phyloP scores from a whole-genome alignment of 2,113 vertebrate species.

The Cathartes aura region DNA sequence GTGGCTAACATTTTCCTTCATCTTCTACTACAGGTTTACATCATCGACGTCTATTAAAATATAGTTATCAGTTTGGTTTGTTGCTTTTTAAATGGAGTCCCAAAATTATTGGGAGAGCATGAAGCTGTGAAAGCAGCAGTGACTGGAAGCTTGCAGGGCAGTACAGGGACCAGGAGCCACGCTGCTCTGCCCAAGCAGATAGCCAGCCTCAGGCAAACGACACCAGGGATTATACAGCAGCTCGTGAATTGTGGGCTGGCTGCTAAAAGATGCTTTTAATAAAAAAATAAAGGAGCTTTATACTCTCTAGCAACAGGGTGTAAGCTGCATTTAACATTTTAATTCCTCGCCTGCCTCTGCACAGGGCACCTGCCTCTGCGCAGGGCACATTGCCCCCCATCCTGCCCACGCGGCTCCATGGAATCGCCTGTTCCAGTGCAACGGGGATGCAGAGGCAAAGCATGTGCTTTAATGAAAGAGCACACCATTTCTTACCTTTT shows the following conservation, averaged over 20 bases:
- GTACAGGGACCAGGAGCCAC: not conserved
- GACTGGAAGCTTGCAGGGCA: not conserved
- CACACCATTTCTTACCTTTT: not conserved
- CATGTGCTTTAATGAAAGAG: not conserved
- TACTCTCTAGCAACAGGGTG: not conserved
- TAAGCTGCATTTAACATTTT: not conserved
- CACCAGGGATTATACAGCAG: not conserved
- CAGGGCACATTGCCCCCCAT: not conserved
- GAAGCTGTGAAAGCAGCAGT: not conserved
- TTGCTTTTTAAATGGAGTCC: not conserved
- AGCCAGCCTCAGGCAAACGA: not conserved
- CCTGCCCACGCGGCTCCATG: fast-evolving
- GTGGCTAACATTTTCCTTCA: not conserved
- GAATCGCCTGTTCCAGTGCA: not conserved
- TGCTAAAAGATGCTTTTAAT: not conserved
- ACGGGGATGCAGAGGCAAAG: not conserved
- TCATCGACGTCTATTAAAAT: not conserved
- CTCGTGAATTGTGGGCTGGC: not conserved
- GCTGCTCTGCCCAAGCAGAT: not conserved
- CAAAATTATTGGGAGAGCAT: not conserved
- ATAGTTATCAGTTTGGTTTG: not conserved
- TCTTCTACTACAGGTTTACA: not conserved
- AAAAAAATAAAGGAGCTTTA: not conserved
- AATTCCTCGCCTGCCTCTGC: not conserved
- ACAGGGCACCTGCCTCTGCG: not conserved